Base-by-base conservation (phyloP, 2,797 vertebrate species). In the Thaleichthys pacificus region DNA sequence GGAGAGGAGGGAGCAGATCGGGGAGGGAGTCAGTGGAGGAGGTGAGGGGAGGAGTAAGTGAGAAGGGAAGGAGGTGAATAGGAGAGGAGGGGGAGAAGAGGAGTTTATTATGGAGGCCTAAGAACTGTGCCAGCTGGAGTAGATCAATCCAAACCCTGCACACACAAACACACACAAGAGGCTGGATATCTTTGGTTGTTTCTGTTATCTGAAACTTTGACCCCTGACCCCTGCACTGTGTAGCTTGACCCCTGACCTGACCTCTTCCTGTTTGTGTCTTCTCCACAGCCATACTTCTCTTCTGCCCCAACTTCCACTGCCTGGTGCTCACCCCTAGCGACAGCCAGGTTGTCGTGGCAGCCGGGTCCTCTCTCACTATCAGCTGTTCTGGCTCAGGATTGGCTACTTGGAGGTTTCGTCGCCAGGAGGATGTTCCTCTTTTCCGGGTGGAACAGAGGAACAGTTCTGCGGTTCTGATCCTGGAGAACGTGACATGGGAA, bases 401-500 rank as follows among this genome's bases (percentile, higher is more conserved):
- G 0, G 81, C 93, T 28, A 73, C 74, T 14, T 99, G 97, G 97
- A 90, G 84, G 47, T 92, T 93, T 21, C 92, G 92, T 12, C 79
- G 83, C 2, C 91, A 90, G 35, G 82, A 85, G 0, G 92, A 94
- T 0, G 1, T 88, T 0, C 78, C 89, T 0, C 82, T 82, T 9
- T 77, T 87, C 57, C 79, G 80, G 68, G 74, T 75, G 19, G 91
- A 86, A 28, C 82, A 87, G 0, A 68, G 81, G 0, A 49, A 24
- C 70, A 92, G 90, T 0, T 65, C 90, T 71, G 96, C 91, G 57
- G 82, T 85, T 15, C 85, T 99, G 69, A 94, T 82, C 0, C 87
- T 99, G 72, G 72, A 75, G 72, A 91, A 93, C 0, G 91, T 96
- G 77, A 95, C 88, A 0, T 97, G 96, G 84, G 84, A 75, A 5